Evolutionary conservation across 2,113 vertebrate species (phyloP).

Genomic region (Psophia crepitans): DNA sequence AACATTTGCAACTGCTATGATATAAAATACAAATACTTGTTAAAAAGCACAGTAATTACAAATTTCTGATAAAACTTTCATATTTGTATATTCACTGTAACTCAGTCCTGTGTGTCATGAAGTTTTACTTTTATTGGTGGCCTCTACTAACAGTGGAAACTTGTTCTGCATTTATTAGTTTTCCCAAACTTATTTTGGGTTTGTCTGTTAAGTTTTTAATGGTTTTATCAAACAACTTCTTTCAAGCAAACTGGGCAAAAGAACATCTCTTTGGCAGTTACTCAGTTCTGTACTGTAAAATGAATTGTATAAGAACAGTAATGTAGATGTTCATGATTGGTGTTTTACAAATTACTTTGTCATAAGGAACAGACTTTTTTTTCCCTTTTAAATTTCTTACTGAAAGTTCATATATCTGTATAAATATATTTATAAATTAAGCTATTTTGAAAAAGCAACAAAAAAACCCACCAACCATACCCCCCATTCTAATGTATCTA

Average conservation of each 20-base stretch:
- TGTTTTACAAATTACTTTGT: not conserved
- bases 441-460: not conserved
- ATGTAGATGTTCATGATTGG: not conserved
- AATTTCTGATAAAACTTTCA: not conserved
- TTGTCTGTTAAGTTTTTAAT: not conserved
- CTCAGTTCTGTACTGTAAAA: not conserved
- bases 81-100: not conserved
- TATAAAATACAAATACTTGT: not conserved
- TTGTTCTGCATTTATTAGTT: not conserved
- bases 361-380: not conserved
- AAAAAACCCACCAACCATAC: too few relatives aligned
- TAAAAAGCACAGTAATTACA: not conserved
- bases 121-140: not conserved
- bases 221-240: not conserved
- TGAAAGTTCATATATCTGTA: not conserved
- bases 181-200: not conserved
- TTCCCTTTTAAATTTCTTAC: not conserved
- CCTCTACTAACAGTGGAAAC: not conserved
- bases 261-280: not conserved
- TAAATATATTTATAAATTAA: not conserved
- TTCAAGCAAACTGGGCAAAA: not conserved
- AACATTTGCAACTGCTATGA: not conserved
- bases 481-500: not conserved
- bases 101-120: not conserved
- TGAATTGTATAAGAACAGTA: not conserved